Base-by-base conservation (phyloP, 2,797 vertebrate species). In the Pachyuromys duprasi region DNA sequence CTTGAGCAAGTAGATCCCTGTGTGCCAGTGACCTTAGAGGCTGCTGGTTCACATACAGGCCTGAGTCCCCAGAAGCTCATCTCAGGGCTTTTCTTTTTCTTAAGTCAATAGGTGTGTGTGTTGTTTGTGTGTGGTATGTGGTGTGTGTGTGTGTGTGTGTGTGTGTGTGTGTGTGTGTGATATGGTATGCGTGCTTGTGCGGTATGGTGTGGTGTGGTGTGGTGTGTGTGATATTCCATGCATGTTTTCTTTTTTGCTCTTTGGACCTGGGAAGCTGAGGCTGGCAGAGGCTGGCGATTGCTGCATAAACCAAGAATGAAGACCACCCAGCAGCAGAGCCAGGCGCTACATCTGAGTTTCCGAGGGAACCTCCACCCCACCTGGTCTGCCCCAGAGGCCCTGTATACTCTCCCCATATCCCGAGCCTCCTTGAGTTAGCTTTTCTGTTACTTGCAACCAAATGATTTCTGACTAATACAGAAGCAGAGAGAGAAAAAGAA, bases 391-490 rank as follows among this genome's bases (percentile, higher is more conserved):
- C 20, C 49, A 13, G 8, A 42, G 72, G 2, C 6, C 8, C 24
- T 26, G 24, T 11, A n/a, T 12, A 8, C 57, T 49, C 79, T 62
- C 20, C 63, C 53, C 15, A 81, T 87, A 86, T 31, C 79, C 91
- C 39, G 60, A 55, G 65, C 39, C 49, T 24, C 57, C 79, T n/a
- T 78, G 79, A 81, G 65, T 92, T 89, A 72, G 63, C 39, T 60
- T 95, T 95, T 94, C 91, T 83, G 55, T 91, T 83, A 91, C 9
- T 95, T 84, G 57, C 31, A 88, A 72, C 89, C 24, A 78, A 89
- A 89, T 49, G 69, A 86, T 26, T 90, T 65, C 55, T 79, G 62
- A 95, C 62, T 93, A 80, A 93, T 53, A 84, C 63, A 96, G 91
- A 91, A 95, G 53, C 24, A 96, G 45, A 96, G 55, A 88, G 45